Base-by-base conservation (phyloP, 2,113 vertebrate genomes). In the Notothenia coriiceps region DNA sequence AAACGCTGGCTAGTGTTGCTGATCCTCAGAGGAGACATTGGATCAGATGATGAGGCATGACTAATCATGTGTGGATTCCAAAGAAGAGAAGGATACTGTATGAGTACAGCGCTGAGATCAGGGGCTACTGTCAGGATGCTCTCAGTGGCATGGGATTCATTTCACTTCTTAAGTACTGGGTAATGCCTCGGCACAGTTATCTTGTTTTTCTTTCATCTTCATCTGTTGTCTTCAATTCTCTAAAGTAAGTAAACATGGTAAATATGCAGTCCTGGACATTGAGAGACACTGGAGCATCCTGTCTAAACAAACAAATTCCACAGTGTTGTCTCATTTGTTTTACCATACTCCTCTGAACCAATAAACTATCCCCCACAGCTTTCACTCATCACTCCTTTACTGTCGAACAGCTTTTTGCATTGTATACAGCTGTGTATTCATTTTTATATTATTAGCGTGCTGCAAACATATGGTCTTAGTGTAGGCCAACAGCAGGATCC, bases 231-330 rank as follows among this genome's bases (percentile, higher is more conserved):
- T 10, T 54, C 33, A 67, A 60, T 0, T 4, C 50, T 66, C 51
- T 59, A 69, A 62, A 64, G 75, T 77, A 75, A 80, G 52, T 69
- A 80, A 82, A 78, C 83, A 73, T 5, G 9, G 20, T 15, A 55
- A 80, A 61, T 80, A 44, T 52, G 43, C 56, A 7, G 29, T 62
- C 8, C 33, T 10, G 51, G 70, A 83, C 84, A 88, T 56, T 12
- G 52, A 40, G 29, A 73, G 49, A 72, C 52, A 66, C 44, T 49
- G 69, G 59, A 74, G 70, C 22, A 47, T 87, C 50, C 33, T 33
- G 69, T 44, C 57, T 40, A 83, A 83, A 88, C 68, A 86, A 86
- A 86, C 77, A 85, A 65, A 86, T 79, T 88, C 79, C 74, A 8
- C 72, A 68, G 18, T 56, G 77, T 74, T 83, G 61, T 69, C 77